Conservation (phyloP, 2,888 invertebrate genomes). For the Carcina quercana region DNA sequence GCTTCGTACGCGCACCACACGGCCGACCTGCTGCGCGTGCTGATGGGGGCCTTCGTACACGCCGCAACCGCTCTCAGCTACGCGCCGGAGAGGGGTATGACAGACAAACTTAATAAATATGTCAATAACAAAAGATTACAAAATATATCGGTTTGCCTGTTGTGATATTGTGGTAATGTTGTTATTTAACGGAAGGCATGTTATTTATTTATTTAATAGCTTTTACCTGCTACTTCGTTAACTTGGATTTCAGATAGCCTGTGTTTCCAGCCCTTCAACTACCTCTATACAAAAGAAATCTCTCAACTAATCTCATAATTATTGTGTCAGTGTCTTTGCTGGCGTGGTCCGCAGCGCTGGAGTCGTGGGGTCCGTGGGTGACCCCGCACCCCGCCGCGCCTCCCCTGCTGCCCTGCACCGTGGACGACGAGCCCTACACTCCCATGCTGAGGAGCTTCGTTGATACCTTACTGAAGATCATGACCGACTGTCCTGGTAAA, state of each 20-base stretch:
- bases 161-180: too few relatives aligned
- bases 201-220: too few relatives aligned
- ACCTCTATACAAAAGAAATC: too few relatives aligned
- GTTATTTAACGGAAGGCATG: too few relatives aligned
- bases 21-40: constrained; percentile 25
- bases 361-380: constrained; percentile 51
- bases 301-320: too few relatives aligned
- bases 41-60: constrained; percentile 35
- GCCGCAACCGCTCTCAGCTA: constrained; percentile 34
- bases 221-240: too few relatives aligned
- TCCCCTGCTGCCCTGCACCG: constrained; percentile 27
- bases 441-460: constrained; percentile 32
- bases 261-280: too few relatives aligned
- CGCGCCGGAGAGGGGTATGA: constrained; percentile 45
- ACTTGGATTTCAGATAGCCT: too few relatives aligned
- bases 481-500: constrained; percentile 45
- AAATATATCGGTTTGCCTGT: too few relatives aligned
- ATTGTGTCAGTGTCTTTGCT: constrained; percentile 42
- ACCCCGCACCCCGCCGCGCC: constrained; percentile 26
- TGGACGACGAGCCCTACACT: constrained; percentile 21
- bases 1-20: constrained; percentile 28
- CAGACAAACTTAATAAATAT: too few relatives aligned
- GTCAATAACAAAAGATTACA: too few relatives aligned
- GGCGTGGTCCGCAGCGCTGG: constrained; percentile 38
- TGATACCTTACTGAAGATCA: constrained; percentile 29